Conservation (phyloP, 2,797 vertebrate genomes). For the Chaunax sp. region DNA sequence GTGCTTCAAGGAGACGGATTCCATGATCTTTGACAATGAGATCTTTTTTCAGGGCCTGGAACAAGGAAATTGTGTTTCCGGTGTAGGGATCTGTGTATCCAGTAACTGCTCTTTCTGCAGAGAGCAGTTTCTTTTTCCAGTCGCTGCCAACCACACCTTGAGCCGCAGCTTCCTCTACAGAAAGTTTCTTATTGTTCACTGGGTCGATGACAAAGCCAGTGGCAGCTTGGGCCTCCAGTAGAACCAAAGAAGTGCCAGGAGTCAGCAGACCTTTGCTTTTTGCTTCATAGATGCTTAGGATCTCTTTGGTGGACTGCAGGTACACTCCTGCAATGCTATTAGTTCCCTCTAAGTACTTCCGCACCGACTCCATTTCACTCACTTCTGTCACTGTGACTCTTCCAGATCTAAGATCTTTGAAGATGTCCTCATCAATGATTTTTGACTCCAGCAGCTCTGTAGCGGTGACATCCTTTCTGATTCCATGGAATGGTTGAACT, state of each 20-base stretch:
- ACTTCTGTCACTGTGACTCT: constrained; percentile 68
- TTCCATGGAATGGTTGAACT: constrained; percentile 54
- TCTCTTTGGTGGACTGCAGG: constrained; percentile 74
- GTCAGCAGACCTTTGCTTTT: not conserved
- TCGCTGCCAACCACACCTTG: constrained; percentile 78
- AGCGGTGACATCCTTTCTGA: constrained; percentile 48
- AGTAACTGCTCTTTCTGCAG: constrained; percentile 85
- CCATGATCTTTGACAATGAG: constrained; percentile 85
- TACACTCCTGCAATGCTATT: constrained; percentile 77
- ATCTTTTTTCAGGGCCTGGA: constrained; percentile 90
- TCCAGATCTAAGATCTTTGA: constrained; percentile 76
- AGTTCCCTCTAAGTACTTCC: constrained; percentile 72
- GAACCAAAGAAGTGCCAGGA: constrained; percentile 70
- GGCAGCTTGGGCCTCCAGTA: constrained; percentile 82
- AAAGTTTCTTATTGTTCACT: constrained; percentile 60
- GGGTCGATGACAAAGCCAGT: constrained; percentile 78
- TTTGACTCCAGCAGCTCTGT: constrained; percentile 74
- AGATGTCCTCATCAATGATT: constrained; percentile 73
- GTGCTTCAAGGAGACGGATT: constrained; percentile 87
- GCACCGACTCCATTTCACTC: constrained; percentile 28
- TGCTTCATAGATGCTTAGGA: constrained; percentile 67
- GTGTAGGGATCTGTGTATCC: constrained; percentile 90
- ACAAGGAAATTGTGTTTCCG: constrained; percentile 84
- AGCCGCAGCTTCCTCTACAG: constrained; percentile 67
- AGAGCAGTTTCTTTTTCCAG: constrained; percentile 85